Conservation (phyloP, 1,140 invertebrate genomes). For the Drosophila subobscura region DNA sequence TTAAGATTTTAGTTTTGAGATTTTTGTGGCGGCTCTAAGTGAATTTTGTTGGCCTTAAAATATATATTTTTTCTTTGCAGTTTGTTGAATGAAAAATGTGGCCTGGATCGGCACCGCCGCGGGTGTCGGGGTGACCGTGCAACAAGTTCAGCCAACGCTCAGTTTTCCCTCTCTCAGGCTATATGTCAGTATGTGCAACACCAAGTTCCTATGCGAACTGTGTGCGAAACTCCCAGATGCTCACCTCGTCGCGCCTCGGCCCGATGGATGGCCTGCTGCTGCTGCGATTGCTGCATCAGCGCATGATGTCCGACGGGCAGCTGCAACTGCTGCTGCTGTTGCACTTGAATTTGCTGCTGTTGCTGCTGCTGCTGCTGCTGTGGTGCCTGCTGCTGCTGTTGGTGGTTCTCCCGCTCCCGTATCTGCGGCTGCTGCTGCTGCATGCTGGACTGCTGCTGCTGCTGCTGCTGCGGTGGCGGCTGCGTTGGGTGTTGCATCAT, state of each 20-base stretch:
- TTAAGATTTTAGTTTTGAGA: background rate
- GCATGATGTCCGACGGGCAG: slow-evolving; percentile 70
- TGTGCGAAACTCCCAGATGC: slow-evolving; percentile 14
- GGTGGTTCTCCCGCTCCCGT: slow-evolving; percentile 18
- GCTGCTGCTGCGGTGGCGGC: slow-evolving; percentile 2
- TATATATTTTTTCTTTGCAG: background rate
- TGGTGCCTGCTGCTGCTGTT: slow-evolving; percentile 6
- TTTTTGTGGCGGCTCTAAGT: slow-evolving; percentile 37
- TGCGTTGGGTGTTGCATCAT: slow-evolving; percentile 13
- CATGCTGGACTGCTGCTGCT: slow-evolving; percentile 2
- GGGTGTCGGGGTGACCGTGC: slow-evolving; percentile 11
- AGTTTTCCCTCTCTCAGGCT: slow-evolving; percentile 25
- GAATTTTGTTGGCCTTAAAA: slow-evolving; percentile 28
- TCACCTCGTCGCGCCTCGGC: slow-evolving; percentile 73
- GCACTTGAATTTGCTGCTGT: slow-evolving; percentile 29
- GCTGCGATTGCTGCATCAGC: slow-evolving; percentile 71
- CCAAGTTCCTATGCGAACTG: slow-evolving; percentile 2
- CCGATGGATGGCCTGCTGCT: slow-evolving; percentile 74
- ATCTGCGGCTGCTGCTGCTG: slow-evolving; percentile 23
- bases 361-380: slow-evolving; percentile 39
- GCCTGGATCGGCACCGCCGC: background rate
- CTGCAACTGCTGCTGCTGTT: slow-evolving; percentile 49
- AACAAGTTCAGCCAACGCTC: slow-evolving; percentile 43
- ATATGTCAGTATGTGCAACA: slow-evolving; percentile 4
- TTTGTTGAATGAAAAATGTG: slow-evolving; percentile 5